phyloP scores from a whole-genome alignment of 2,113 vertebrate species.

The Psittacus erithacus region DNA sequence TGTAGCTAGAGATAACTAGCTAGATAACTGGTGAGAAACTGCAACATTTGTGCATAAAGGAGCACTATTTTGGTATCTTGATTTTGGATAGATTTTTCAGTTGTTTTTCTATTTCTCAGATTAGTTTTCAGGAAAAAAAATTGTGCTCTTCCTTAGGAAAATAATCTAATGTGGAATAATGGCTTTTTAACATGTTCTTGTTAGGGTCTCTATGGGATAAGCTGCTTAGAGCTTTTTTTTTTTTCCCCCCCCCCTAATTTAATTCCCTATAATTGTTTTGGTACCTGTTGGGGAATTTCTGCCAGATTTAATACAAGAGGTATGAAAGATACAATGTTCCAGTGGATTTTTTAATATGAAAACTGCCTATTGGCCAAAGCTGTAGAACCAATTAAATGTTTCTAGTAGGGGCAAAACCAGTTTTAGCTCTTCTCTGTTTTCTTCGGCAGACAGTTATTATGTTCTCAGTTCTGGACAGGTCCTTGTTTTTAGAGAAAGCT shows the following conservation, averaged over 20 bases:
- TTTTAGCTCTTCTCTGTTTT: neutral
- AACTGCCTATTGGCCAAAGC: neutral
- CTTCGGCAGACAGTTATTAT: neutral
- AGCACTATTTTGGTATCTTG: neutral
- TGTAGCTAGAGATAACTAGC: neutral
- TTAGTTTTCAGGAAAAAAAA: neutral
- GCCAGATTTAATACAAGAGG: neutral
- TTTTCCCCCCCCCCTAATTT: neutral
- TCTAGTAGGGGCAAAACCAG: neutral
- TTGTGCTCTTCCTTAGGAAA: neutral
- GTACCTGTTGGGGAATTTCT: neutral
- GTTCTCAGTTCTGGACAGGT: neutral
- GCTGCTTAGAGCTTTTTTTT: neutral
- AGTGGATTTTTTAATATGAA: neutral
- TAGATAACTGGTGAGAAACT: neutral
- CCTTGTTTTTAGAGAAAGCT: neutral
- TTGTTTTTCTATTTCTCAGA: neutral
- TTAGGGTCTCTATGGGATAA: neutral
- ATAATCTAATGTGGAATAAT: neutral
- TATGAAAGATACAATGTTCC: neutral
- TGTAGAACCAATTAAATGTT: neutral
- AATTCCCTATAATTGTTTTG: neutral
- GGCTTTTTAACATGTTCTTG: neutral
- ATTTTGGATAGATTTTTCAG: neutral
- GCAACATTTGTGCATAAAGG: neutral